These are phyloP conservation scores for Alethe castanea DNA, from an alignment of 2,113 vertebrate species.

Conservation along the genomic window DNA sequence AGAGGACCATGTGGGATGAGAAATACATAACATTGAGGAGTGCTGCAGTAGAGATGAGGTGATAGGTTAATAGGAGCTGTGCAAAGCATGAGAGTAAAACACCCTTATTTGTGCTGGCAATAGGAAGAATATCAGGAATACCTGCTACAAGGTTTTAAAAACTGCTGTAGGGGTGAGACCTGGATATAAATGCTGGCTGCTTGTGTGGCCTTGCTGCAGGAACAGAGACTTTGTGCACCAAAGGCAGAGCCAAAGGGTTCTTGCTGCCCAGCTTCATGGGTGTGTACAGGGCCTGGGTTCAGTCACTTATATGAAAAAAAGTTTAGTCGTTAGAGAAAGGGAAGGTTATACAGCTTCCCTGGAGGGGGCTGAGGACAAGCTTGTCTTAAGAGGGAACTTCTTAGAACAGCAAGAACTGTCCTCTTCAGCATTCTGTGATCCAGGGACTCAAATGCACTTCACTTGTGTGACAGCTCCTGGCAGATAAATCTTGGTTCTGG, in stretches of 20 bases:
- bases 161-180: neutral
- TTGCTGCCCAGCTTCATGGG: neutral
- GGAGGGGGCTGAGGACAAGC: neutral
- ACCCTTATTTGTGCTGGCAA: neutral
- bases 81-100: neutral
- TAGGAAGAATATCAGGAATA: neutral
- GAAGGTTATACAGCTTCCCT: neutral
- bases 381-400: neutral
- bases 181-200: neutral
- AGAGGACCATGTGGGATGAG: neutral
- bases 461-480: neutral
- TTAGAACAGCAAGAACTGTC: neutral
- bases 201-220: neutral
- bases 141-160: neutral
- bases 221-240: neutral
- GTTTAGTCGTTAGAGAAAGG: neutral
- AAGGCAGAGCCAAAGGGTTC: neutral
- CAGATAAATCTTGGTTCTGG: neutral
- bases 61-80: neutral
- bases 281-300: neutral
- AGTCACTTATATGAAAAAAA: neutral
- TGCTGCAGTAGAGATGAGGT: neutral
- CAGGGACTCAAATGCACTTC: neutral
- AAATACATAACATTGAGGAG: neutral
- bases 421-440: neutral